These are phyloP conservation scores for Rhopilema esculentum DNA, from an alignment of 30 jellyfish, hydroid and myxozoan species.

Conservation along the genomic window DNA sequence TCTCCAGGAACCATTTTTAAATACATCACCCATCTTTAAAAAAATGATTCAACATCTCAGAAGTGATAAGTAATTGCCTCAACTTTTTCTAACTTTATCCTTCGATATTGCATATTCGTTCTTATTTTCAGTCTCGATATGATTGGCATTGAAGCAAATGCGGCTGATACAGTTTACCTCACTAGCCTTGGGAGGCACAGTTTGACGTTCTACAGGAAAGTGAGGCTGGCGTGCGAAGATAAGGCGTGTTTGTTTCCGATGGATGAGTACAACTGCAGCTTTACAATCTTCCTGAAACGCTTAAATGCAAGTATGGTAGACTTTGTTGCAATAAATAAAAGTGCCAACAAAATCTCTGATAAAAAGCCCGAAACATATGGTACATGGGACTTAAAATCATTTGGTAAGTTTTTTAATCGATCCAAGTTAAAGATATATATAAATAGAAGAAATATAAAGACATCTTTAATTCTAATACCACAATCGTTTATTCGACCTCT, in stretches of 20 bases:
- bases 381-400: constrained; percentile 24
- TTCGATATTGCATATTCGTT: background rate
- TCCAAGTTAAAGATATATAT: too few relatives aligned
- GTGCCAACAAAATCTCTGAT: too few relatives aligned
- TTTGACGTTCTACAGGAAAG: background rate
- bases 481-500: too few relatives aligned
- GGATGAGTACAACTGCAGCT: constrained; percentile 21
- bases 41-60: too few relatives aligned
- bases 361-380: too few relatives aligned
- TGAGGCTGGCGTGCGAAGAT: constrained; percentile 6
- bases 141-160: constrained; percentile 13
- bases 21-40: too few relatives aligned
- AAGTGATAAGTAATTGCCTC: too few relatives aligned
- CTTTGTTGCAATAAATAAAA: background rate
- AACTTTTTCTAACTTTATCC: background rate
- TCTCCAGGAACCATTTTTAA: too few relatives aligned
- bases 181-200: constrained; percentile 29
- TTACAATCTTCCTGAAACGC: constrained; percentile 13
- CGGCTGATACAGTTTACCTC: constrained; percentile 32
- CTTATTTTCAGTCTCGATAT: constrained; percentile 2
- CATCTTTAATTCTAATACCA: too few relatives aligned
- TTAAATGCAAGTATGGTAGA: constrained; percentile 1
- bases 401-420: background rate
- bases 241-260: constrained; percentile 38
- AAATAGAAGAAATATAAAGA: too few relatives aligned